Evolutionary conservation across 1,140 invertebrate species (phyloP).

Genomic region (Trinorchestia longiramus): DNA sequence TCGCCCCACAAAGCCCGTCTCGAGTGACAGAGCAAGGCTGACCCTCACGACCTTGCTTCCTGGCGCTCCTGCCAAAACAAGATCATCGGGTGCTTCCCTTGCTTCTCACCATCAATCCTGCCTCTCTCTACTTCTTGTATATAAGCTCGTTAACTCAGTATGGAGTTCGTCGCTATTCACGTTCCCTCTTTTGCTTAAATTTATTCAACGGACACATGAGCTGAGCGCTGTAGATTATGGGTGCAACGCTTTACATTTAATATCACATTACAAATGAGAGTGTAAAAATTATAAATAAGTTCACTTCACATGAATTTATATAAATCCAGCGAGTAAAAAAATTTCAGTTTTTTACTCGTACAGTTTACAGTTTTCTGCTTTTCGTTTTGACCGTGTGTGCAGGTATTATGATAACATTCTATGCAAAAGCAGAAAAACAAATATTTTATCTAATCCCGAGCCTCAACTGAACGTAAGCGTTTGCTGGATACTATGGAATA

Average conservation of each 20-base stretch:
- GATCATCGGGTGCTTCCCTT: not conserved
- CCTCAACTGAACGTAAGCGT: too few relatives aligned
- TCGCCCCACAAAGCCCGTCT: not conserved
- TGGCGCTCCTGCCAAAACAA: not conserved
- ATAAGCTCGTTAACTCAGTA: not conserved
- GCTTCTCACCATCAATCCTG: not conserved
- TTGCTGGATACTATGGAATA: too few relatives aligned
- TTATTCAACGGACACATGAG: not conserved
- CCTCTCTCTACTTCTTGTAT: not conserved
- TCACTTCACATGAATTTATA: not conserved
- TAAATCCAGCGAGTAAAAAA: too few relatives aligned
- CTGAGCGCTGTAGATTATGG: not conserved
- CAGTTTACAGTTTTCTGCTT: too few relatives aligned
- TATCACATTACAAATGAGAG: not conserved
- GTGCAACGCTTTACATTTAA: not conserved
- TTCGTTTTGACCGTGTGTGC: too few relatives aligned
- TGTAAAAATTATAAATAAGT: not conserved
- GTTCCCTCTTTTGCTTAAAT: not conserved
- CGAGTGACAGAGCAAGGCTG: slow-evolving; percentile 24
- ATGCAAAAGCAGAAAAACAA: too few relatives aligned
- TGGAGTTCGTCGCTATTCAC: not conserved
- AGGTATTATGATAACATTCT: too few relatives aligned
- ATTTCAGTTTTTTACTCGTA: too few relatives aligned
- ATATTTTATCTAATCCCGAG: too few relatives aligned
- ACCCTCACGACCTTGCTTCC: slow-evolving; percentile 28